Evolutionary conservation across 2,797 vertebrate genomes (phyloP).

Genomic region (Carcharodon carcharias): DNA sequence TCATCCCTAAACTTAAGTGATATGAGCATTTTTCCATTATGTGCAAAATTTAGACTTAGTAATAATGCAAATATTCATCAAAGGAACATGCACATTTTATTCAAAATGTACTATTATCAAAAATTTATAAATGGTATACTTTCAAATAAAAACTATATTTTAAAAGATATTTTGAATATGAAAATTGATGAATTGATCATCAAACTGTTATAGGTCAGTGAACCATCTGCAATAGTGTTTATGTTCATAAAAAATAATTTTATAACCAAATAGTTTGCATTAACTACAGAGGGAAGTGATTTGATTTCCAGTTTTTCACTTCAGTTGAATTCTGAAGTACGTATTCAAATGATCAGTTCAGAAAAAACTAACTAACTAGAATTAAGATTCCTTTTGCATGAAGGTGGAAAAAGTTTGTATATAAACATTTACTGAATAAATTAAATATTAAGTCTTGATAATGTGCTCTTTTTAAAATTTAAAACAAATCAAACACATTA

Average conservation of each 20-base stretch:
- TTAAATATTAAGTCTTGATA: background rate
- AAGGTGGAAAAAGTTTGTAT: background rate
- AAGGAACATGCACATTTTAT: too few relatives aligned
- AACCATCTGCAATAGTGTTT: background rate
- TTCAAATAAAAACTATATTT: background rate
- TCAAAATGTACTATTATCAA: too few relatives aligned
- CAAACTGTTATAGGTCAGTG: background rate
- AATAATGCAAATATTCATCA: background rate
- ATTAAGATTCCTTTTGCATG: background rate
- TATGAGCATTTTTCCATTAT: background rate
- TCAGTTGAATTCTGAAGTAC: background rate
- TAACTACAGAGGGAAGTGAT: background rate
- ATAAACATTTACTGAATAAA: background rate
- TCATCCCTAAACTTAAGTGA: background rate
- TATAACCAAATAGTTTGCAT: too few relatives aligned
- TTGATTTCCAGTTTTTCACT: background rate
- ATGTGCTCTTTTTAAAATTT: background rate
- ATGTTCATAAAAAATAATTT: background rate
- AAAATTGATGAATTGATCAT: background rate
- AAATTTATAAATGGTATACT: too few relatives aligned
- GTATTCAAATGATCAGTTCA: background rate
- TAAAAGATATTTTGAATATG: background rate
- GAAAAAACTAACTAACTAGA: background rate
- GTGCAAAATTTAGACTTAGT: background rate
- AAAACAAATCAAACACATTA: background rate